Conservation (phyloP, 2,797 vertebrate species). For the Glyptemys insculpta region DNA sequence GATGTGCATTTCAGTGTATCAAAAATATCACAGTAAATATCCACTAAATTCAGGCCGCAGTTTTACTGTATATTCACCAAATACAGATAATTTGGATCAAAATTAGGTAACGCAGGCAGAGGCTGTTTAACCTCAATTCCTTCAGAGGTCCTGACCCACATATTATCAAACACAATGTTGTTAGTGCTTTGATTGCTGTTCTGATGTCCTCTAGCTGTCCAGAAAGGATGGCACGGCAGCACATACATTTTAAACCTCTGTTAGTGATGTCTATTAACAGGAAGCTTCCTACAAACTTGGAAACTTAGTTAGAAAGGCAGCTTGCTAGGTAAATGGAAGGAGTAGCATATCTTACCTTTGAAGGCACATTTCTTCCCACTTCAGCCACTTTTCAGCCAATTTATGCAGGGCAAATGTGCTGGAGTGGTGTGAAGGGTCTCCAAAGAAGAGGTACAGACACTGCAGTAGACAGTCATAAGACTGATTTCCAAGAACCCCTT, state of each 20-base stretch:
- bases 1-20: not conserved
- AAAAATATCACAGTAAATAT: slow-evolving; percentile 7
- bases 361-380: not conserved
- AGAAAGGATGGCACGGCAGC: not conserved
- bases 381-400: not conserved
- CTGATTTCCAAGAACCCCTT: not conserved
- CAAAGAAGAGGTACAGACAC: not conserved
- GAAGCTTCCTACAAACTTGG: not conserved
- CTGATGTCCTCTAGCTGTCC: not conserved
- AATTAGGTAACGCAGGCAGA: slow-evolving; percentile 44
- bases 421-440: rapidly evolving
- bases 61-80: not conserved
- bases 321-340: not conserved
- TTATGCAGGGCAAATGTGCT: not conserved
- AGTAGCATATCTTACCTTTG: not conserved
- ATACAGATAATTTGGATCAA: not conserved
- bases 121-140: slow-evolving; percentile 53
- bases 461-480: not conserved
- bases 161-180: not conserved
- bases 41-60: not conserved
- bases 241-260: not conserved
- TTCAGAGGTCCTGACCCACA: not conserved
- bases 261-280: not conserved
- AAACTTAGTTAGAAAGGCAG: not conserved
- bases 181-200: not conserved